Conservation (phyloP, 2,797 vertebrate genomes). For the Enteromius argenteus region DNA sequence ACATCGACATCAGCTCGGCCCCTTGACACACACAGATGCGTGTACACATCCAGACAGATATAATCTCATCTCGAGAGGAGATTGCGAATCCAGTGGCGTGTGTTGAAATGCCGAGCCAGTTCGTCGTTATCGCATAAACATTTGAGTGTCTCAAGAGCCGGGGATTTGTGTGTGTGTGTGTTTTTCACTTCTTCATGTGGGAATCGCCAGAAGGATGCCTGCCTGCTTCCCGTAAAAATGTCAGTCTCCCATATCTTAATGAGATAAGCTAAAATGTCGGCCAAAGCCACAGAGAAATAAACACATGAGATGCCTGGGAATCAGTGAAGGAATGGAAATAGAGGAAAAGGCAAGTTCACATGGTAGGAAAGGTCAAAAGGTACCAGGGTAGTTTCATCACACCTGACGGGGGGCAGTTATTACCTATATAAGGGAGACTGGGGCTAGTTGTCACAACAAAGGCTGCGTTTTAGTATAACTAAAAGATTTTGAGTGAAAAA, state of each 20-base stretch:
- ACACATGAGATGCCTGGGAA: slow-evolving; percentile 45
- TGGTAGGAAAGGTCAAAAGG: slow-evolving; percentile 73
- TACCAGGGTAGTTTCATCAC: slow-evolving; percentile 61
- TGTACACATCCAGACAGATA: neutral
- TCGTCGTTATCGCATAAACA: slow-evolving; percentile 36
- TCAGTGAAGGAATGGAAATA: slow-evolving; percentile 48
- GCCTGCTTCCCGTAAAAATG: slow-evolving; percentile 60
- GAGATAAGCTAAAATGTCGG: slow-evolving; percentile 73
- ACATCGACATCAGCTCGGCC: slow-evolving; percentile 17
- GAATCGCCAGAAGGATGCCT: slow-evolving; percentile 56
- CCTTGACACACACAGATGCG: slow-evolving; percentile 20
- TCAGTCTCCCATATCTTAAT: slow-evolving; percentile 61
- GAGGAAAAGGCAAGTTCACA: slow-evolving; percentile 68
- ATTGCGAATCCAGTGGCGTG: slow-evolving; percentile 29
- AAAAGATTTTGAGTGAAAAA: neutral
- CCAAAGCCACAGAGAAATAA: slow-evolving; percentile 59
- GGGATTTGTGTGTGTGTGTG: slow-evolving; percentile 27
- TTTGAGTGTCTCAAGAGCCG: slow-evolving; percentile 34
- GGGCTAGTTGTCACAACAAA: neutral
- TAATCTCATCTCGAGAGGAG: slow-evolving; percentile 42
- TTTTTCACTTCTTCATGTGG: slow-evolving; percentile 20
- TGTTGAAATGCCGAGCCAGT: slow-evolving; percentile 24
- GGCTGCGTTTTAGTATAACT: neutral
- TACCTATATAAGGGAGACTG: neutral
- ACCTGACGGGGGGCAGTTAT: slow-evolving; percentile 59